phyloP scores from a whole-genome alignment of 2,888 invertebrate genomes.

The Drosophila mimica region DNA sequence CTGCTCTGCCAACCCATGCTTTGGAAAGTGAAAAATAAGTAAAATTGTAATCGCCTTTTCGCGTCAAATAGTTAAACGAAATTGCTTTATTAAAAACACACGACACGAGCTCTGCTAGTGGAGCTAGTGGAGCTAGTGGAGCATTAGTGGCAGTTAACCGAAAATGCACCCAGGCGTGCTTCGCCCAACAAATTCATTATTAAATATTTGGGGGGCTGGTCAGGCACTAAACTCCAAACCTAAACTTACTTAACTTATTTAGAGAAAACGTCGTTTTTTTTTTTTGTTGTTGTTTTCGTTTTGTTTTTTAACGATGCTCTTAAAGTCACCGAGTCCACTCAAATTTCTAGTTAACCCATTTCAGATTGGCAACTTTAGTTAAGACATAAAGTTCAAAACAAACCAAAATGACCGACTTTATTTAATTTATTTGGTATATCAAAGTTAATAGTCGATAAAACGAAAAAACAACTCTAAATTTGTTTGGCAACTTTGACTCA shows the following conservation, averaged over 20 bases:
- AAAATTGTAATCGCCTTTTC: conserved; percentile 79
- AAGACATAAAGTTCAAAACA: conserved; percentile 18
- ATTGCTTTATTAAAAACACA: conserved; percentile 68
- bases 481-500: not conserved
- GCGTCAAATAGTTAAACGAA: conserved; percentile 73
- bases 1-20: conserved; percentile 29
- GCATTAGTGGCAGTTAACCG: conserved; percentile 20
- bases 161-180: conserved; percentile 40
- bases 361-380: not conserved
- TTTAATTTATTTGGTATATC: conserved; percentile 19
- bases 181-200: not conserved
- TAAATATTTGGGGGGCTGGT: conserved; percentile 1
- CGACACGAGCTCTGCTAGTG: not conserved
- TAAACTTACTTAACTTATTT: not conserved
- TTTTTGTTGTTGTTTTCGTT: no score
- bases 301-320: conserved; percentile 35
- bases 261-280: not conserved
- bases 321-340: conserved; percentile 25
- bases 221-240: conserved; percentile 2
- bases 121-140: no score
- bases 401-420: not conserved
- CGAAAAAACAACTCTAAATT: not conserved
- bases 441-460: conserved; percentile 16
- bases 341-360: conserved; percentile 21
- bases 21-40: conserved; percentile 80